These are phyloP conservation scores for Cardiocondyla obscurior DNA, from an alignment of 1,140 invertebrate species.

Conservation along the genomic window DNA sequence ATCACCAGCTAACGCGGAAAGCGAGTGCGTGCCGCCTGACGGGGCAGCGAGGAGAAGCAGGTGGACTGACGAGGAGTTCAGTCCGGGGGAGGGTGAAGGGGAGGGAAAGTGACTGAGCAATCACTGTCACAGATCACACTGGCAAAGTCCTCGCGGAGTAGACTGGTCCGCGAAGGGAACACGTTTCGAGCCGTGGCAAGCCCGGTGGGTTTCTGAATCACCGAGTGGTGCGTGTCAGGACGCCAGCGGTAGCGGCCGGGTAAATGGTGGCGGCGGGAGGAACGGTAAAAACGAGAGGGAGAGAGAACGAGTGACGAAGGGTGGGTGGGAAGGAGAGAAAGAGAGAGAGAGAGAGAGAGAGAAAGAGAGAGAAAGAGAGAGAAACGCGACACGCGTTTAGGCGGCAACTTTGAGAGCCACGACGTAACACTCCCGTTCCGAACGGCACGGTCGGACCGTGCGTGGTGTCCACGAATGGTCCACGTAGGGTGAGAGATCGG, in stretches of 20 bases:
- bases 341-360: neutral
- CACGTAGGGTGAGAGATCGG: constrained; percentile 46
- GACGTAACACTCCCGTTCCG: constrained; percentile 5
- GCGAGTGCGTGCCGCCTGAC: constrained; percentile 63
- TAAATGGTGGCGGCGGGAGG: constrained; percentile 38
- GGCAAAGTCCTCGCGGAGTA: constrained; percentile 33
- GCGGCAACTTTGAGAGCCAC: constrained; percentile 45
- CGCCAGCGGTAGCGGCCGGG: constrained; percentile 49
- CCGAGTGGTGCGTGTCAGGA: constrained; percentile 62
- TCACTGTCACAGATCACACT: constrained; percentile 58
- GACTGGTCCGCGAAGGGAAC: constrained; percentile 57
- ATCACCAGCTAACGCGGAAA: constrained; percentile 55
- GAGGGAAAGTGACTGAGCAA: constrained; percentile 6
- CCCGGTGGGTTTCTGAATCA: constrained; percentile 68
- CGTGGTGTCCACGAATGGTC: constrained; percentile 38
- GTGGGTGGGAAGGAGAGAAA: neutral
- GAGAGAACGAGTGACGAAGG: neutral
- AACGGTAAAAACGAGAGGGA: constrained; percentile 46
- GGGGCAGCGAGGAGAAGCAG: constrained; percentile 40
- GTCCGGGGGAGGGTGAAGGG: neutral
- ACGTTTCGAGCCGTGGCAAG: constrained; percentile 63
- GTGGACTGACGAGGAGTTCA: constrained; percentile 9
- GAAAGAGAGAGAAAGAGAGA: neutral
- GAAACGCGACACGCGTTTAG: constrained; percentile 41
- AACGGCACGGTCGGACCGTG: neutral